Base-by-base conservation (phyloP, 2,888 invertebrate genomes). In the Athalia rosae region DNA sequence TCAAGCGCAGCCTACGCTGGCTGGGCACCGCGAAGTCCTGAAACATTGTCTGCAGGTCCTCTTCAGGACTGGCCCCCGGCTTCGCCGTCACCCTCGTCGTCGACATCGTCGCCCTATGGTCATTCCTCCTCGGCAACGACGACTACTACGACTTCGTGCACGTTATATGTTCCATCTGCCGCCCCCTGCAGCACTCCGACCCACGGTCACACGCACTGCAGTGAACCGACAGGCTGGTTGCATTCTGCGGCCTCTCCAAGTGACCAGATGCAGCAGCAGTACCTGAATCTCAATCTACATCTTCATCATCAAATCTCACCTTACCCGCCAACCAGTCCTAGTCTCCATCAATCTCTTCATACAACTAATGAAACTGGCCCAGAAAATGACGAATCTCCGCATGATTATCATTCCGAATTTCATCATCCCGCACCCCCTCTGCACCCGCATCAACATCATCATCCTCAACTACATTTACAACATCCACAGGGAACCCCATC, bases 351-450 rank as follows among this genome's bases (percentile, higher is more conserved):
- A 94, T 94, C 81, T 90, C 91, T 88, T 94, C 94, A 3, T 93
- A 93, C 73, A 91, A 93, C 50, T 91, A 89, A 89, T 94, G 94
- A 84, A 93, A 93, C 9, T 92, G 91, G 88, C 94, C 94, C 82
- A 1, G 80, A 11, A 79, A 81, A 81, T 2, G 64, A 79, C n/a
- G 53, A 82, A 0, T 77, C 73, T 41, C 82, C 82, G 56, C 79
- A 80, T 11, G 86, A 86, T 7, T 87, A 87, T 62, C 81, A 84
- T 11, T 85, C 84, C 66, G 84, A 82, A 50, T 87, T 87, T 78
- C 85, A 84, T 86, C n/a, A 78, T 50, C 81, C 83, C 0, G 83
- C 80, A 7, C 84, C 84, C 43, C 79, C 84, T 4, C 80, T 82
- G 0, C 83, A 83, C 0, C 83, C 83, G 0, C 84, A 84, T 45